These are phyloP conservation scores for Drosophila diplacantha DNA, from an alignment of 2,888 invertebrate genomes.

Conservation along the genomic window DNA sequence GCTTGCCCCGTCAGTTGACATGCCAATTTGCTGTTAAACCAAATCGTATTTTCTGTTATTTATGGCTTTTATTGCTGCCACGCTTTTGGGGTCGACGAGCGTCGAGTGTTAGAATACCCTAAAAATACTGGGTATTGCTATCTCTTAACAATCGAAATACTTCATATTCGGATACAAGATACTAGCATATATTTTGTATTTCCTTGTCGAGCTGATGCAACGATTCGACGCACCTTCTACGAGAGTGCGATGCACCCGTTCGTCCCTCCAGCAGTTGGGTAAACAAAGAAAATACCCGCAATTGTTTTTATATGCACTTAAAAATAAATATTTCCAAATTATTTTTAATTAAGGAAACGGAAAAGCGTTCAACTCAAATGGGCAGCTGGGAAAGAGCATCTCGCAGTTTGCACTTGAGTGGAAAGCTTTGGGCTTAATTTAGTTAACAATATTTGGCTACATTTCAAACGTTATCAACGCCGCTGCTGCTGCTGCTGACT, in stretches of 20 bases:
- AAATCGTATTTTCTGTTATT: conserved; percentile 35
- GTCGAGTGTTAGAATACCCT: conserved; percentile 25
- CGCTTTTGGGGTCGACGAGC: neutral
- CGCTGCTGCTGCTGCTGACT: conserved; percentile 8
- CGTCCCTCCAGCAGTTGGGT: conserved; percentile 25
- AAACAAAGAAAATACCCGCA: conserved; percentile 16
- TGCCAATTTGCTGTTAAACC: conserved; percentile 45
- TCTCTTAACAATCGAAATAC: conserved; percentile 2
- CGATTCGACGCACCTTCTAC: conserved; percentile 3
- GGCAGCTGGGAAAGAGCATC: conserved; percentile 18
- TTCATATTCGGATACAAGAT: neutral
- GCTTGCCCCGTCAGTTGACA: conserved; percentile 43
- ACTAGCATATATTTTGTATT: neutral
- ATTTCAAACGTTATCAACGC: conserved; percentile 34
- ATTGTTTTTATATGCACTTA: neutral
- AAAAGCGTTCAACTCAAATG: neutral
- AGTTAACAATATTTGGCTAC: conserved; percentile 44
- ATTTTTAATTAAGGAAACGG: neutral
- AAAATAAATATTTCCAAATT: conserved; percentile 4
- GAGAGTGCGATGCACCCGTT: conserved; percentile 22
- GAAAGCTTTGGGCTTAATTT: conserved; percentile 19
- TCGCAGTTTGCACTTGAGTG: conserved; percentile 15
- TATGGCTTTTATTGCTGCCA: conserved; percentile 24
- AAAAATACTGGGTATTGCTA: neutral
- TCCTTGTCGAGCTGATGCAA: conserved; percentile 8